Conservation (phyloP, 2,888 invertebrate genomes). For the Tinea trinotella region DNA sequence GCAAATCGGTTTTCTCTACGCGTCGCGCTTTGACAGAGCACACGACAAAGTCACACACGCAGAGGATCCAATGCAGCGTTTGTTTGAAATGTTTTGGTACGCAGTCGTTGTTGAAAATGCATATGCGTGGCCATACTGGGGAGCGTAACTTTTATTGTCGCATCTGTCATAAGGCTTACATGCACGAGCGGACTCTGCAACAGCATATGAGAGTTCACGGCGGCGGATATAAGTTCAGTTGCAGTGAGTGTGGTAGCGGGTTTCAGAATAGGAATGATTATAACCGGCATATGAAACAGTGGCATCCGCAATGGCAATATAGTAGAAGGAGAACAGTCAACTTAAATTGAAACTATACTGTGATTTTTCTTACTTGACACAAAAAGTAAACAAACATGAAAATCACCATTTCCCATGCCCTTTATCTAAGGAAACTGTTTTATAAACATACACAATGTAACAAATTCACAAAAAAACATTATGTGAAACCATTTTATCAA, state of each 20-base stretch:
- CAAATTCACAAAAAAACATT: too few species aligned
- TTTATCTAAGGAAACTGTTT: too few species aligned
- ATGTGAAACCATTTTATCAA: too few species aligned
- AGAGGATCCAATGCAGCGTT: constrained; percentile 52
- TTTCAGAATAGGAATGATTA: constrained; percentile 53
- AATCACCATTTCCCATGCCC: too few species aligned
- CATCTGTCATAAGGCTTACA: constrained; percentile 56
- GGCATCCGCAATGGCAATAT: constrained; percentile 56
- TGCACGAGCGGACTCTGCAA: constrained; percentile 53
- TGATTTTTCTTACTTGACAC: too few species aligned
- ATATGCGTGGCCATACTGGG: constrained; percentile 51
- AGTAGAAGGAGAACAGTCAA: too few species aligned
- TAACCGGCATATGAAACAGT: constrained; percentile 55
- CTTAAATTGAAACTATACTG: too few species aligned
- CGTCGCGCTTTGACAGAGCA: constrained; percentile 56
- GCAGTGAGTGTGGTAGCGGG: constrained; percentile 49
- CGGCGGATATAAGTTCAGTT: constrained; percentile 45
- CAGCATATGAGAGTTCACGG: constrained; percentile 60
- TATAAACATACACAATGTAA: too few species aligned
- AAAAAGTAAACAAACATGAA: too few species aligned
- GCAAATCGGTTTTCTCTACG: constrained; percentile 47
- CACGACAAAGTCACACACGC: constrained; percentile 54
- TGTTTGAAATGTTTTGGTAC: constrained; percentile 62
- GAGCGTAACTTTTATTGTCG: constrained; percentile 54
- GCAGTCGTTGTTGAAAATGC: constrained; percentile 50